Percentiles rank a stretch among this genome's conserved stretches.
Conservation (phyloP, 2,888 invertebrate species). For the Tetheella fluctuosa region DNA sequence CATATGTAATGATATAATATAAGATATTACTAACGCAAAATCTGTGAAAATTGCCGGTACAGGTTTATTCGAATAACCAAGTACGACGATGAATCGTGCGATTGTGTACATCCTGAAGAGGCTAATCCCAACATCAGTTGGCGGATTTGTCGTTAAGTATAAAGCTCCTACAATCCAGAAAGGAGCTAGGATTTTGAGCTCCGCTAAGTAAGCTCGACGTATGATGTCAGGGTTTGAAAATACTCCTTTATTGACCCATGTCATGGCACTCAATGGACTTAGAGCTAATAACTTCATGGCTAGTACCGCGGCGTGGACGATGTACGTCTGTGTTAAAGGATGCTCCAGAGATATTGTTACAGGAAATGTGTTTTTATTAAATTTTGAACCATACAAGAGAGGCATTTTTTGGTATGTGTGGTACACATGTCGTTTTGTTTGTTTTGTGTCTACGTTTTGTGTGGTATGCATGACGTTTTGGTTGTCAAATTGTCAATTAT, state of each 20-base stretch:
- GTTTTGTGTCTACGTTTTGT: not conserved
- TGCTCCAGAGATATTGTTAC: constrained; percentile 48
- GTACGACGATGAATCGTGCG: constrained; percentile 44
- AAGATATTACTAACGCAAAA: constrained; percentile 53
- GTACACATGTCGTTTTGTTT: no score
- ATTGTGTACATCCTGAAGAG: constrained; percentile 51
- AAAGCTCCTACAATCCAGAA: constrained; percentile 62
- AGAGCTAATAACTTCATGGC: constrained; percentile 54
- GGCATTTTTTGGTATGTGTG: not conserved
- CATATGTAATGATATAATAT: constrained; percentile 61
- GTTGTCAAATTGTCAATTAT: not conserved
- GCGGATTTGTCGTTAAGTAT: constrained; percentile 53
- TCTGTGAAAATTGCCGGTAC: constrained; percentile 48
- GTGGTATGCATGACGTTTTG: not conserved
- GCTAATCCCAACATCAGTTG: constrained; percentile 34
- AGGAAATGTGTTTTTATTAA: constrained; percentile 30
- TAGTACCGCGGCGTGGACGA: constrained; percentile 58
- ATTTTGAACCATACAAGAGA: not conserved
- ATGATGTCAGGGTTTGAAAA: constrained; percentile 49
- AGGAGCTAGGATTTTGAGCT: constrained; percentile 60
- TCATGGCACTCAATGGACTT: constrained; percentile 56
- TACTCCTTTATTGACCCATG: constrained; percentile 55
- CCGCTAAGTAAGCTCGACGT: constrained; percentile 58
- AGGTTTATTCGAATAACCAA: constrained; percentile 52
- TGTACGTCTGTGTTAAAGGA: constrained; percentile 54